Evolutionary conservation across 1,140 invertebrate genomes (phyloP).

Genomic region (Panagrolaimus sp.): DNA sequence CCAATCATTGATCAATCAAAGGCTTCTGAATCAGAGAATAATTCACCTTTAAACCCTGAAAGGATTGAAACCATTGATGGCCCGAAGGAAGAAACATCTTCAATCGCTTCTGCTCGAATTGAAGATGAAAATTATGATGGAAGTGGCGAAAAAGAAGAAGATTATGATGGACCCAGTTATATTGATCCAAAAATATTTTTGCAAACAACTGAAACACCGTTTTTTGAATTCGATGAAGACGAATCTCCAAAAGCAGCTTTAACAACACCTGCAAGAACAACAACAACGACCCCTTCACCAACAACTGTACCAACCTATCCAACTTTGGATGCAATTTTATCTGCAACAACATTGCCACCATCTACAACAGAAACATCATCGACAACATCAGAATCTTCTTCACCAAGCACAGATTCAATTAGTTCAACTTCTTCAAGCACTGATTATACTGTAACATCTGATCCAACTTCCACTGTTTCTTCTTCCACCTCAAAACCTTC

Average conservation of each 20-base stretch:
- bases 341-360: not conserved
- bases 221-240: not conserved
- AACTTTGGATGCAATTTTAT: not conserved
- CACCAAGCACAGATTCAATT: not conserved
- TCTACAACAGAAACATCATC: not conserved
- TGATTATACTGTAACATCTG: not conserved
- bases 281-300: not conserved
- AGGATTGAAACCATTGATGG: not conserved
- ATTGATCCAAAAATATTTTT: not conserved
- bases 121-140: not conserved
- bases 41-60: too few species aligned
- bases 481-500: not conserved
- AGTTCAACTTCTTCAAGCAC: not conserved
- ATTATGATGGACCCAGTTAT: not conserved
- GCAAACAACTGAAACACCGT: not conserved
- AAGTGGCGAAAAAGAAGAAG: not conserved
- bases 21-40: too few species aligned
- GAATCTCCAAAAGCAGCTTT: not conserved
- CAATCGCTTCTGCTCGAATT: not conserved
- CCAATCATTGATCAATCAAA: too few species aligned
- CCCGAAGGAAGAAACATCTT: not conserved
- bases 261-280: not conserved
- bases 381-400: not conserved
- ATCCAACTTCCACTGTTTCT: not conserved
- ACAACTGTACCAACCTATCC: not conserved